These are phyloP conservation scores for Drosophila littoralis DNA, from an alignment of 1,140 invertebrate species.

Conservation along the genomic window DNA sequence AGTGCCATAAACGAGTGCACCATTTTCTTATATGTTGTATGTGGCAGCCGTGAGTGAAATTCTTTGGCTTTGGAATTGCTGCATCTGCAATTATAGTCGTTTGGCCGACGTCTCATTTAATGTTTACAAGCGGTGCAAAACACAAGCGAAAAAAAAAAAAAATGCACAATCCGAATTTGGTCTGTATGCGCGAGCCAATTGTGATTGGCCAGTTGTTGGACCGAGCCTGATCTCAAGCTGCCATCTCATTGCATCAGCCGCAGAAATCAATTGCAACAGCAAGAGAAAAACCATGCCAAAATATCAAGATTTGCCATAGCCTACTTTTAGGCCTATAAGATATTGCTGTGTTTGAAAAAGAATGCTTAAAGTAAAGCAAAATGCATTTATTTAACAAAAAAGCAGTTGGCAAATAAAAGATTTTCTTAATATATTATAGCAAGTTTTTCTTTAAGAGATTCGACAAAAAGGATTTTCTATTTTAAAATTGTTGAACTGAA, in stretches of 20 bases:
- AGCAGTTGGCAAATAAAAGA: too few species aligned
- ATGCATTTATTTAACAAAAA: too few species aligned
- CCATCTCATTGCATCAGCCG: conserved; percentile 37
- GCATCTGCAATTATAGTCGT: conserved; percentile 75
- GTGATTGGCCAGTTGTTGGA: conserved; percentile 21
- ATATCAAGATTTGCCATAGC: neutral
- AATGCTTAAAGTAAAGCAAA: too few species aligned
- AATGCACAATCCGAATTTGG: conserved; percentile 36
- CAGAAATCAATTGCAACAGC: neutral
- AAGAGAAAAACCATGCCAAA: neutral
- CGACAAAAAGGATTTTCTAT: too few species aligned
- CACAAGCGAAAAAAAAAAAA: conserved; percentile 6
- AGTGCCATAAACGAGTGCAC: conserved; percentile 40
- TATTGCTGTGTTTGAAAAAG: neutral
- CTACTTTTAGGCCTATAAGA: conserved; percentile 3
- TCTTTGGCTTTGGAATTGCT: conserved; percentile 68
- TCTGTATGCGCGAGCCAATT: conserved; percentile 17
- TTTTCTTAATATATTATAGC: too few species aligned
- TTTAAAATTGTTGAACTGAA: too few species aligned
- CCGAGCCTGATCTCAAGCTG: conserved; percentile 32
- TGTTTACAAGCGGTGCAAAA: conserved; percentile 25
- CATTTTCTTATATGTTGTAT: conserved; percentile 68
- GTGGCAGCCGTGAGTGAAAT: conserved; percentile 65
- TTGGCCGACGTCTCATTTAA: conserved; percentile 33
- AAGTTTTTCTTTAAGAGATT: too few species aligned